These are phyloP conservation scores for Vesta saturnalis DNA, from an alignment of 2,888 invertebrate genomes.

Conservation along the genomic window DNA sequence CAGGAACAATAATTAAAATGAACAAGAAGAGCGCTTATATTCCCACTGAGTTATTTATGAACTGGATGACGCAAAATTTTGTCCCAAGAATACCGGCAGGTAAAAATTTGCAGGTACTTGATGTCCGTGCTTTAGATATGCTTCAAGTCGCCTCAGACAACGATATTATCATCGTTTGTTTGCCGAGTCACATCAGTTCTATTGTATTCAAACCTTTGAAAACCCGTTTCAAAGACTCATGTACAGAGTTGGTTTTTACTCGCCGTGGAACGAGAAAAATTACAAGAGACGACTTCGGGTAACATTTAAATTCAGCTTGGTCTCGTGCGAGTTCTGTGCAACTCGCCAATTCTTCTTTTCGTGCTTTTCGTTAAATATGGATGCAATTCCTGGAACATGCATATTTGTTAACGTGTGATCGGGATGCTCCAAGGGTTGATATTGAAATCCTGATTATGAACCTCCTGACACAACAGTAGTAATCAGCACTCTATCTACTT, in stretches of 20 bases:
- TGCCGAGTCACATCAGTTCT: background rate
- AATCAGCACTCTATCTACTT: background rate
- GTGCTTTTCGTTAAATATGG: background rate
- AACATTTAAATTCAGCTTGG: slow-evolving; percentile 11
- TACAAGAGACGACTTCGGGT: slow-evolving; percentile 6
- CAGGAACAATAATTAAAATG: no score
- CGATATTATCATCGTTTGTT: slow-evolving; percentile 10
- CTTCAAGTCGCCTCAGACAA: background rate
- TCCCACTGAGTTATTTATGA: no score
- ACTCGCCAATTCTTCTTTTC: background rate
- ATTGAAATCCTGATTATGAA: background rate
- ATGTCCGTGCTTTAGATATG: background rate
- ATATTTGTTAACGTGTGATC: slow-evolving; percentile 1
- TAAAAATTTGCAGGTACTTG: slow-evolving; percentile 6
- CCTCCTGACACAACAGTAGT: background rate
- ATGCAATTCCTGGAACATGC: slow-evolving; percentile 12
- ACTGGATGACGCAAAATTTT: no score
- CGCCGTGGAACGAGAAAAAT: slow-evolving; percentile 12
- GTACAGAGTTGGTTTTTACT: background rate
- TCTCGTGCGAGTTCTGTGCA: background rate
- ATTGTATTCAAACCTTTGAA: slow-evolving; percentile 6
- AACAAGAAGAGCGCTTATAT: no score
- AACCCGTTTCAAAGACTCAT: background rate
- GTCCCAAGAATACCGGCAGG: background rate
- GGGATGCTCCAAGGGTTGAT: slow-evolving; percentile 4